Conservation (phyloP, 2,113 vertebrate species). For the Emydocephalus ijimae region DNA sequence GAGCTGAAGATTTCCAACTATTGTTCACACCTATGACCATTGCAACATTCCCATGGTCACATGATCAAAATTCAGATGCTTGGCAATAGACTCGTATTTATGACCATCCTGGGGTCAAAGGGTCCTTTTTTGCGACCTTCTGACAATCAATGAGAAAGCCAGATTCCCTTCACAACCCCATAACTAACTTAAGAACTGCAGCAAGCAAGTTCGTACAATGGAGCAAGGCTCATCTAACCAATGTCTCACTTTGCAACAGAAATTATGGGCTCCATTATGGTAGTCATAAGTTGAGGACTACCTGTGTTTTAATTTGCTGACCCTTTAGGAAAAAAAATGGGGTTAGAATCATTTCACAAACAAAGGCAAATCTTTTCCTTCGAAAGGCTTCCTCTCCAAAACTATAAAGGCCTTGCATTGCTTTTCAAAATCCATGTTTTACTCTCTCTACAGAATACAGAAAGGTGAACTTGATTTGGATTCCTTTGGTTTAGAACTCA, state of each 20-base stretch:
- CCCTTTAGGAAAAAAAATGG: background rate
- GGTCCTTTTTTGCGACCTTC: too few relatives aligned
- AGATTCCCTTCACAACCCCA: too few relatives aligned
- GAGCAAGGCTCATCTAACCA: background rate
- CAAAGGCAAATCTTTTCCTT: background rate
- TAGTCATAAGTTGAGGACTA: too few relatives aligned
- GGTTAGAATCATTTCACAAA: background rate
- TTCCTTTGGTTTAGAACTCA: background rate
- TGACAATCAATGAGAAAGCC: too few relatives aligned
- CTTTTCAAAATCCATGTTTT: background rate
- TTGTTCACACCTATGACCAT: too few relatives aligned
- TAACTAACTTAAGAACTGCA: too few relatives aligned
- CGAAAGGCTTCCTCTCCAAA: background rate
- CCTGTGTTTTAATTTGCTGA: background rate
- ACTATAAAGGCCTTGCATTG: background rate
- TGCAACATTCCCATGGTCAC: too few relatives aligned
- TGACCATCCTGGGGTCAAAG: too few relatives aligned
- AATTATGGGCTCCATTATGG: background rate
- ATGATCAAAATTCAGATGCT: too few relatives aligned
- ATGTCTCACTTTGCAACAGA: background rate
- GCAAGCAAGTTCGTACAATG: background rate
- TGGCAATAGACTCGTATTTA: too few relatives aligned
- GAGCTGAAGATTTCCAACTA: too few relatives aligned
- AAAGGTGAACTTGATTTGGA: background rate
- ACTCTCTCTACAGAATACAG: background rate